phyloP scores from a whole-genome alignment of 2,797 vertebrate genomes.

The Corythornis leucogaster region DNA sequence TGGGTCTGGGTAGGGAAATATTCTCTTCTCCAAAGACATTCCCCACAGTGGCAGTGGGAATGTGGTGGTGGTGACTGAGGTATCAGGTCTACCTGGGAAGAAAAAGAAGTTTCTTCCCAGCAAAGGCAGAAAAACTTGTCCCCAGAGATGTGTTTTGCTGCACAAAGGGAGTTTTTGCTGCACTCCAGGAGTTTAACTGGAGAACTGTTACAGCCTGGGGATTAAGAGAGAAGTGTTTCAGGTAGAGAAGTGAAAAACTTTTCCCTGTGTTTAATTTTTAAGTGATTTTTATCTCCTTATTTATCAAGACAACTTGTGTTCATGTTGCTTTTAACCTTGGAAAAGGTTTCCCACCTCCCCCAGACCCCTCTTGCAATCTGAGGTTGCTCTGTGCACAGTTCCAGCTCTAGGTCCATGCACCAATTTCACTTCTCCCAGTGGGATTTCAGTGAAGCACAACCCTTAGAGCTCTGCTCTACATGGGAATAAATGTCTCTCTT shows the following conservation, averaged over 20 bases:
- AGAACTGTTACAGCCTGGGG: background rate
- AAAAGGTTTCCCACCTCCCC: accelerated
- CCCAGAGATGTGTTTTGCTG: background rate
- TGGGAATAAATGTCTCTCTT: background rate
- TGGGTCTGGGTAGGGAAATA: background rate
- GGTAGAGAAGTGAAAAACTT: background rate
- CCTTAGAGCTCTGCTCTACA: background rate
- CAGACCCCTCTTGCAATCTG: background rate
- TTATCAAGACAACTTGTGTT: background rate
- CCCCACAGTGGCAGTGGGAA: background rate
- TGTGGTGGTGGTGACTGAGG: background rate
- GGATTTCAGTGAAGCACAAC: background rate
- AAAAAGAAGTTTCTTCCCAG: background rate
- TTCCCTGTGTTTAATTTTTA: background rate
- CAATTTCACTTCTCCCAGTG: background rate
- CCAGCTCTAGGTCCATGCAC: background rate
- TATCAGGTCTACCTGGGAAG: background rate
- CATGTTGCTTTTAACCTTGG: background rate
- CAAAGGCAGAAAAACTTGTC: background rate
- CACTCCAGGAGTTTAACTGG: background rate
- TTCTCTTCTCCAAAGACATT: background rate
- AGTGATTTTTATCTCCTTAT: background rate
- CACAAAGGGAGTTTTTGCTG: background rate
- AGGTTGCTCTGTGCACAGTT: background rate
- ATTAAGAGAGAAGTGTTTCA: background rate